Percentiles rank a stretch among this genome's conserved stretches.
phyloP scores from a whole-genome alignment of 2,888 invertebrate genomes.

The Sicus ferrugineus region DNA sequence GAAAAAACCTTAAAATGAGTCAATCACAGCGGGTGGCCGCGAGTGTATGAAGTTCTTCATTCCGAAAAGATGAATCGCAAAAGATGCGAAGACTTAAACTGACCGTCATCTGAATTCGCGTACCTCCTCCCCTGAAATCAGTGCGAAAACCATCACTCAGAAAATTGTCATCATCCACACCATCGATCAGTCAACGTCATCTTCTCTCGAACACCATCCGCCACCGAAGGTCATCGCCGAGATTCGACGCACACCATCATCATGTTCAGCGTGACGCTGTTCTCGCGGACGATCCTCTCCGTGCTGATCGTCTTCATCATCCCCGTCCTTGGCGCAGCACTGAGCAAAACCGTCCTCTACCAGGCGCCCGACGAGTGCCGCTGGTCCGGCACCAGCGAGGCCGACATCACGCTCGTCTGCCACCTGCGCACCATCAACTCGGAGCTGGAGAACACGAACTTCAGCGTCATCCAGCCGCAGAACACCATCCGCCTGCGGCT shows the following conservation, averaged over 20 bases:
- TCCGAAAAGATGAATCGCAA: constrained; percentile 20
- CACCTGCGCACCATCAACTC: constrained; percentile 85
- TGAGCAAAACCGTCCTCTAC: constrained; percentile 67
- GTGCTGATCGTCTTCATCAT: constrained; percentile 60
- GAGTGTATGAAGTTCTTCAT: background rate
- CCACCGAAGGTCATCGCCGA: background rate
- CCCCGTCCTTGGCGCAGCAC: constrained; percentile 61
- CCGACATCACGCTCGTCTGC: constrained; percentile 78
- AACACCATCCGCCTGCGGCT: constrained; percentile 82
- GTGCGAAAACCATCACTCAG: background rate
- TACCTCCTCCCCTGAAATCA: background rate
- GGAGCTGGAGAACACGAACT: constrained; percentile 87
- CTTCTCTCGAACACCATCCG: background rate
- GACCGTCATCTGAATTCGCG: constrained; percentile 2
- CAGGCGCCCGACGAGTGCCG: constrained; percentile 86
- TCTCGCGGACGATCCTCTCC: constrained; percentile 55
- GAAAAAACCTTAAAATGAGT: constrained; percentile 17
- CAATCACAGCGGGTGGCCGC: background rate
- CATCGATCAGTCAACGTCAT: background rate
- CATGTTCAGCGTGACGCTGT: constrained; percentile 50
- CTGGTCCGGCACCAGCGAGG: constrained; percentile 62
- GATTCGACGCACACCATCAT: constrained; percentile 31
- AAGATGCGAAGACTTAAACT: constrained; percentile 23
- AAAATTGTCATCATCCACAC: background rate
- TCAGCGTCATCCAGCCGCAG: constrained; percentile 85